These are phyloP conservation scores for Pterocles gutturalis DNA, from an alignment of 2,113 vertebrate species.

Conservation along the genomic window DNA sequence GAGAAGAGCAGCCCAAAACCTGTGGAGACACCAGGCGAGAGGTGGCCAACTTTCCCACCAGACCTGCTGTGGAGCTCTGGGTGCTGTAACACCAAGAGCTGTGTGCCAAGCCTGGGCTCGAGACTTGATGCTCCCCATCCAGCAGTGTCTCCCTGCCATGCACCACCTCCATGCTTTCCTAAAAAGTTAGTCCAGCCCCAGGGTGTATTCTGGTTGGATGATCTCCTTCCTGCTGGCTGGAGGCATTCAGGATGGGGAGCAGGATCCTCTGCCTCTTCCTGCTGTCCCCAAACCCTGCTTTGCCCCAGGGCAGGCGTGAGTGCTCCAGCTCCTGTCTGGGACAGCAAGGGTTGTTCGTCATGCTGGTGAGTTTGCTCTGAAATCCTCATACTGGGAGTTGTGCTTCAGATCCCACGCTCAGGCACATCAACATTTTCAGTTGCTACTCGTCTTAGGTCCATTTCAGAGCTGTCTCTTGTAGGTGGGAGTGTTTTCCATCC, in stretches of 20 bases:
- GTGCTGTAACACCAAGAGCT: not conserved
- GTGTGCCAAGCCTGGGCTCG: fast-evolving
- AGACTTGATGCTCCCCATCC: not conserved
- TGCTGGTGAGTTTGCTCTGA: not conserved
- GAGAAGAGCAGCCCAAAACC: not conserved
- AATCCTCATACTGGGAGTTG: not conserved
- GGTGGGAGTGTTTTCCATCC: not conserved
- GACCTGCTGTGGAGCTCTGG: not conserved
- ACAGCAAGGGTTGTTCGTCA: not conserved
- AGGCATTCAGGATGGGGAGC: not conserved
- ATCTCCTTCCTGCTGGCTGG: not conserved
- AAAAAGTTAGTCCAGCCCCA: not conserved
- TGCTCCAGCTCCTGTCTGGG: not conserved
- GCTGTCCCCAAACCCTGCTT: not conserved
- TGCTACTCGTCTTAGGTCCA: fast-evolving
- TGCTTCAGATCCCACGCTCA: not conserved
- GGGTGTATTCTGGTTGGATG: not conserved
- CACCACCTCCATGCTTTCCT: not conserved
- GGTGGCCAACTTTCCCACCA: not conserved
- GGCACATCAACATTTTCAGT: not conserved
- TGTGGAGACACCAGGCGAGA: not conserved
- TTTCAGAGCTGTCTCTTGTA: not conserved
- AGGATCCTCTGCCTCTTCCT: not conserved
- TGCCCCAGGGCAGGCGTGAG: not conserved
- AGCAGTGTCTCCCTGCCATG: not conserved